Conservation (phyloP, 2,113 vertebrate genomes). For the Lagenorhynchus albirostris region DNA sequence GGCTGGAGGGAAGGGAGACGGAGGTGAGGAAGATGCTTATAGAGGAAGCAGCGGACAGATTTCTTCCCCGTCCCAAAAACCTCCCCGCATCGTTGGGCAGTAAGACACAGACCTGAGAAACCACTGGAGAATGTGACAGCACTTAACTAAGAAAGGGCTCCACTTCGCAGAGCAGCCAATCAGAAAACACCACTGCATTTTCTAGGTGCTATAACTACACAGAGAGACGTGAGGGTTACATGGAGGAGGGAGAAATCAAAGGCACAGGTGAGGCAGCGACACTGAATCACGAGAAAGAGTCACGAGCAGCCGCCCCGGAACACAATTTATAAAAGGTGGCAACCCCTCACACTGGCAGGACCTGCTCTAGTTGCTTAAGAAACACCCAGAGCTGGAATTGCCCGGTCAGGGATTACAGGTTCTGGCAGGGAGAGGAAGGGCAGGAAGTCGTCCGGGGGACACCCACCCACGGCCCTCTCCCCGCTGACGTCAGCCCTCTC, state of each 20-base stretch:
- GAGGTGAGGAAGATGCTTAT: background rate
- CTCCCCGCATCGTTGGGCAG: background rate
- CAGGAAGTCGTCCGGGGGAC: slow-evolving; percentile 63
- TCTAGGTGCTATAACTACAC: background rate
- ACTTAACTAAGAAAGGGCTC: background rate
- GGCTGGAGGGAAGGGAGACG: background rate
- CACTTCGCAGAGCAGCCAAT: background rate
- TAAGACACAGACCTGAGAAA: background rate
- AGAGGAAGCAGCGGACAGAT: background rate
- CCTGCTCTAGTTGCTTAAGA: slow-evolving; percentile 80
- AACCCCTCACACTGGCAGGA: slow-evolving; percentile 70
- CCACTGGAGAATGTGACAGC: background rate
- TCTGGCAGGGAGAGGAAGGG: slow-evolving; percentile 68
- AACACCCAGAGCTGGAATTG: slow-evolving; percentile 80
- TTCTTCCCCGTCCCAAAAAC: background rate
- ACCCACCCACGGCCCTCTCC: slow-evolving; percentile 37
- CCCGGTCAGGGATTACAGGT: slow-evolving; percentile 73
- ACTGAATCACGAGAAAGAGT: slow-evolving; percentile 36
- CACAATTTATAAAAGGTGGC: slow-evolving; percentile 69
- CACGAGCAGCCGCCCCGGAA: slow-evolving; percentile 57
- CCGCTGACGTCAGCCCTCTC: slow-evolving; percentile 43
- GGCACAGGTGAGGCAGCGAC: background rate
- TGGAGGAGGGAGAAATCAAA: background rate
- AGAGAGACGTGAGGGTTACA: background rate
- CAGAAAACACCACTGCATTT: background rate